phyloP scores from a whole-genome alignment of 2,113 vertebrate species.

The Xerus inauris region DNA sequence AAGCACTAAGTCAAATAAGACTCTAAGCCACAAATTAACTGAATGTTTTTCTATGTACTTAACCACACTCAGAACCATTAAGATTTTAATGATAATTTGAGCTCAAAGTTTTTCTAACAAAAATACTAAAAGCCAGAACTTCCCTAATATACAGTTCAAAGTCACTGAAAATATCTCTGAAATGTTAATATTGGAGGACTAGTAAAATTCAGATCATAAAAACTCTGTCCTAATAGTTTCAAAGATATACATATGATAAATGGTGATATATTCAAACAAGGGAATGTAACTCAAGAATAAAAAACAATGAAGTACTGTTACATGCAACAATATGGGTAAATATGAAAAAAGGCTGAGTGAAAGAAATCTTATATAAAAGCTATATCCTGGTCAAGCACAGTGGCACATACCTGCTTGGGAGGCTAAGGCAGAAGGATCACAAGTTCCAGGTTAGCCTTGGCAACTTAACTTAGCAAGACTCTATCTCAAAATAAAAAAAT shows the following conservation, averaged over 20 bases:
- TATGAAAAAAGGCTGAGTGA: not conserved
- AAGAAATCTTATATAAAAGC: not conserved
- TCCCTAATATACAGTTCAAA: not conserved
- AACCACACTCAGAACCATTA: not conserved
- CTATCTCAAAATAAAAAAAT: not conserved
- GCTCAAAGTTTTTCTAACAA: constrained; percentile 20
- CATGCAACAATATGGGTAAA: not conserved
- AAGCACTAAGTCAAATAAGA: constrained; percentile 36
- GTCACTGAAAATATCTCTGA: not conserved
- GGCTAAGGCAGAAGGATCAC: not conserved
- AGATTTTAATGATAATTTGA: constrained; percentile 16
- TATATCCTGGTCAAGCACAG: not conserved
- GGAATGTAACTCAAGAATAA: not conserved
- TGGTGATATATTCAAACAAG: constrained; percentile 3
- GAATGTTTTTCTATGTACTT: not conserved
- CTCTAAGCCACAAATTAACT: not conserved
- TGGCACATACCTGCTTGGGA: not conserved
- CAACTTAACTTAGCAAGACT: not conserved
- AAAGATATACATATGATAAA: not conserved
- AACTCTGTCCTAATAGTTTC: not conserved
- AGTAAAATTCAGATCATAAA: constrained; percentile 42
- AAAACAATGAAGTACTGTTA: constrained; percentile 9
- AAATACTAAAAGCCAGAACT: not conserved
- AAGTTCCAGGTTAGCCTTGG: not conserved
- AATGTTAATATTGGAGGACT: not conserved